These are phyloP conservation scores for Yponomeuta evonymella DNA, from an alignment of 2,888 invertebrate genomes.

Conservation along the genomic window DNA sequence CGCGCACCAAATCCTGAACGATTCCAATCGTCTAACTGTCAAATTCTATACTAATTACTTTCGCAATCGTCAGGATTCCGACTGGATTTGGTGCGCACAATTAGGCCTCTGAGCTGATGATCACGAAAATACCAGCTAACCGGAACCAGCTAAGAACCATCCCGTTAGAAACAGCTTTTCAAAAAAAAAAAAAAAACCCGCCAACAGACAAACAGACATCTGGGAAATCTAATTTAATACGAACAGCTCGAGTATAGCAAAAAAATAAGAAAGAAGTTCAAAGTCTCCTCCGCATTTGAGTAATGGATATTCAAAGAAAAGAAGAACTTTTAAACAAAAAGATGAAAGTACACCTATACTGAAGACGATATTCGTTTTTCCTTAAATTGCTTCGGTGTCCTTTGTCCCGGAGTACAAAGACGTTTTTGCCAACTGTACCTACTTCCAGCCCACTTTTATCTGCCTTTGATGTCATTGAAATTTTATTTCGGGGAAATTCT, in stretches of 20 bases:
- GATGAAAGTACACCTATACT: not conserved
- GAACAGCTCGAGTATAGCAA: not conserved
- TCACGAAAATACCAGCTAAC: too few relatives aligned
- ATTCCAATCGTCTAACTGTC: too few relatives aligned
- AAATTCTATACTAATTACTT: too few relatives aligned
- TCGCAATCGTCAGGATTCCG: too few relatives aligned
- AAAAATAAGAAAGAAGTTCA: not conserved
- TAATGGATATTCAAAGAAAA: not conserved
- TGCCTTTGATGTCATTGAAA: not conserved
- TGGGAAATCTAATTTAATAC: not conserved
- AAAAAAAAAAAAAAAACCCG: too few relatives aligned
- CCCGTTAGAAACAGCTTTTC: too few relatives aligned
- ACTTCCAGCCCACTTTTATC: not conserved
- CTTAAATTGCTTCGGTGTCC: not conserved
- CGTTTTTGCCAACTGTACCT: not conserved
- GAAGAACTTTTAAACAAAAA: slow-evolving; percentile 1
- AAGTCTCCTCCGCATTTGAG: not conserved
- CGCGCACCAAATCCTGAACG: too few relatives aligned
- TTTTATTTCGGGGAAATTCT: not conserved
- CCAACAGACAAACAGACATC: too few relatives aligned
- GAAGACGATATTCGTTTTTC: not conserved
- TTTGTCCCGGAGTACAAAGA: not conserved
- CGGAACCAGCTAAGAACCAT: too few relatives aligned
- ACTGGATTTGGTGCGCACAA: too few relatives aligned
- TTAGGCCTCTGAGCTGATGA: too few relatives aligned